A percentile compares a stretch with the other conserved stretches of the same genome.
Conservation (phyloP, 2,113 vertebrate species). For the Mohoua ochrocephala region DNA sequence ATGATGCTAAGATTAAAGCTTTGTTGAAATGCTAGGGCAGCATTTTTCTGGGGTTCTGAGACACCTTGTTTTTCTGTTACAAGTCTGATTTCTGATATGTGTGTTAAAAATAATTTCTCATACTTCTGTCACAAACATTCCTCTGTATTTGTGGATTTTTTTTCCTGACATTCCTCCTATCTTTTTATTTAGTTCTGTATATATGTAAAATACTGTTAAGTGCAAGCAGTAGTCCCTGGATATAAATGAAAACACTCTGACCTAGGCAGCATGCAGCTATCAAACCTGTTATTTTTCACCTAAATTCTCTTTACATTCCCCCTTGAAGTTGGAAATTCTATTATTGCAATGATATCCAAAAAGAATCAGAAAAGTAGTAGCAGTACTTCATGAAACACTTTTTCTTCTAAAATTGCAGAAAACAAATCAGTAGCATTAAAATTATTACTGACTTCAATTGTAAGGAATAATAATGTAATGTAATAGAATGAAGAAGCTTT, state of each 20-base stretch:
- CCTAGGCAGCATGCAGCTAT: background rate
- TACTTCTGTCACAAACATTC: background rate
- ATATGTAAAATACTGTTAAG: background rate
- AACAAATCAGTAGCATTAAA: background rate
- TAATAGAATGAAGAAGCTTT: background rate
- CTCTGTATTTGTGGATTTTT: fast-evolving
- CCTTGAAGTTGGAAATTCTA: background rate
- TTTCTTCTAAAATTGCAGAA: background rate
- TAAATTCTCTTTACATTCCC: background rate
- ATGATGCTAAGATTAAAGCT: background rate
- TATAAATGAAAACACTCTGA: background rate
- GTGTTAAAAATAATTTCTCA: background rate
- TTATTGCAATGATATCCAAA: background rate
- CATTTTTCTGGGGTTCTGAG: background rate
- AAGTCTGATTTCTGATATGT: background rate
- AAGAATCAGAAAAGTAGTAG: background rate
- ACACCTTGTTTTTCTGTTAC: background rate
- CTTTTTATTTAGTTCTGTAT: background rate
- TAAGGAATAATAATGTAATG: background rate
- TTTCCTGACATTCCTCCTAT: background rate
- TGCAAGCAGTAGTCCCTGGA: background rate
- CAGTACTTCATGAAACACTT: background rate
- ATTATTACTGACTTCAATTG: background rate
- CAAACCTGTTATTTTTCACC: background rate
- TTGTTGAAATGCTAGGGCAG: background rate